These are phyloP conservation scores for Brachypteracias leptosomus DNA, from an alignment of 2,113 vertebrate genomes.

Conservation along the genomic window DNA sequence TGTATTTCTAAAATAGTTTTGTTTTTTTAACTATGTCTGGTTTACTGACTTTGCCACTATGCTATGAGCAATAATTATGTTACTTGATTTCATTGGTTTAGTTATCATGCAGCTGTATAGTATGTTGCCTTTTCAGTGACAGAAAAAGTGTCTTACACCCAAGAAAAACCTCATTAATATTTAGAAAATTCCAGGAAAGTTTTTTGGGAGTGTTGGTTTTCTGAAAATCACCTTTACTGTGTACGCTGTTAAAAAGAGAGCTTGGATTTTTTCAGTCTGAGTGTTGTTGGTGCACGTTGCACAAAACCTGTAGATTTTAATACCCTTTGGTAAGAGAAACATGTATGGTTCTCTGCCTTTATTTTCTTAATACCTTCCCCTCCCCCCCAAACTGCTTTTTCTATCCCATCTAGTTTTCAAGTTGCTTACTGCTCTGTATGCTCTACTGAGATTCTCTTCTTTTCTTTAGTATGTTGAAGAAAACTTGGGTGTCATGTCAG, in stretches of 20 bases:
- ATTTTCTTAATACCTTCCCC: background rate
- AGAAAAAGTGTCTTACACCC: background rate
- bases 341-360: background rate
- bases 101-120: background rate
- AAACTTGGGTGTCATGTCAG: conserved; percentile 94
- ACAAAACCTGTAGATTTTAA: background rate
- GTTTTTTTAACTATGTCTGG: background rate
- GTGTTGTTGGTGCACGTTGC: background rate
- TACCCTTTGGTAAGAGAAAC: background rate
- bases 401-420: background rate
- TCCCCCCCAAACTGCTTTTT: background rate
- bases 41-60: background rate
- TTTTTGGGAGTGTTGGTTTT: background rate
- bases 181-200: background rate
- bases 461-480: conserved; percentile 89
- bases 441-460: background rate
- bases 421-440: background rate
- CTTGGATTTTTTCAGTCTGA: background rate
- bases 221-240: background rate
- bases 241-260: background rate
- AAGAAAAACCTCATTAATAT: background rate
- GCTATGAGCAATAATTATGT: background rate
- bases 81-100: background rate
- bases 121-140: background rate
- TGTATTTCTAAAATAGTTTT: background rate